Conservation (phyloP, 2,113 vertebrate genomes). For the Benitochromis conjunctus region DNA sequence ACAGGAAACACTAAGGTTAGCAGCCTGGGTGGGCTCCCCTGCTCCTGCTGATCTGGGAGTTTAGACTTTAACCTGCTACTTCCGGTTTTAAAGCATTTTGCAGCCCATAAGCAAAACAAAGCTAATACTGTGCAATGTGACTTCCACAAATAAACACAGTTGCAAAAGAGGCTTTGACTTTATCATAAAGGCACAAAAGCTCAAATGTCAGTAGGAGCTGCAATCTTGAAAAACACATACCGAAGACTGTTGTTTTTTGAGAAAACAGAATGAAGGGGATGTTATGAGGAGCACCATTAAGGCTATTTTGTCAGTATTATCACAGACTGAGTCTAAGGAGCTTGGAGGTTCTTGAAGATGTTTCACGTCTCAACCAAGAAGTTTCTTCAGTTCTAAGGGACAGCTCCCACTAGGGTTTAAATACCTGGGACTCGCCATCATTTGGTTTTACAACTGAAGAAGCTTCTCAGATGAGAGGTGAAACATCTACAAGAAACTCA, state of each 20-base stretch:
- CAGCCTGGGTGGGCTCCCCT: neutral
- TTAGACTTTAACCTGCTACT: neutral
- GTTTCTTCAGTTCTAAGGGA: neutral
- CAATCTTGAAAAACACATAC: neutral
- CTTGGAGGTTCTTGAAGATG: neutral
- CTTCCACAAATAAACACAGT: neutral
- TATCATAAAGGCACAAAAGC: neutral
- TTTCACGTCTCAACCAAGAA: neutral
- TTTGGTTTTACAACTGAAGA: neutral
- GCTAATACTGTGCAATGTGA: neutral
- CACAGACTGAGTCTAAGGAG: neutral
- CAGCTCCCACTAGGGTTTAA: neutral
- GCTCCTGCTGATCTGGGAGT: neutral
- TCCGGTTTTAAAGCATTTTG: constrained; percentile 3
- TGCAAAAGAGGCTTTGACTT: neutral
- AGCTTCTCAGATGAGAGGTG: neutral
- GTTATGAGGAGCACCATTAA: neutral
- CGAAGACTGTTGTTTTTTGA: neutral
- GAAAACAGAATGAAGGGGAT: neutral
- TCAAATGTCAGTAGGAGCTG: neutral
- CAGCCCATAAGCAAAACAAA: neutral
- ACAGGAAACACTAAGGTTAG: neutral
- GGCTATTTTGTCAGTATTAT: neutral
- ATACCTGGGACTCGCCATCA: neutral
- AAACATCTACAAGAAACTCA: neutral